These are phyloP conservation scores for Apotomis capreana DNA, from an alignment of 2,888 invertebrate species.

Conservation along the genomic window DNA sequence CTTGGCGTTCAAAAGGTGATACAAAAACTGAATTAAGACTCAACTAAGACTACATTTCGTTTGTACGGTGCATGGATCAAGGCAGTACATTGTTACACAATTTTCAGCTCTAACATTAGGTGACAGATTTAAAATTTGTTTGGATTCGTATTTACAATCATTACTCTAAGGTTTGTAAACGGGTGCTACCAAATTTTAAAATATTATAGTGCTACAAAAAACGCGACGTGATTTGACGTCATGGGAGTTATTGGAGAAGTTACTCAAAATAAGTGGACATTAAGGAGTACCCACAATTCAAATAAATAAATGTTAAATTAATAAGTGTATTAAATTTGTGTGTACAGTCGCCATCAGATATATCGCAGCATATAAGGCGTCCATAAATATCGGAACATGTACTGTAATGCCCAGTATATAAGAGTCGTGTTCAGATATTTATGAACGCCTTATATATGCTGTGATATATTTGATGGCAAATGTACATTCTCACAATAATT, in stretches of 20 bases:
- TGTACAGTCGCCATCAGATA: no score
- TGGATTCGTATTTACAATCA: conserved; percentile 19
- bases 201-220: conserved; percentile 27
- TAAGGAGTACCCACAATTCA: not conserved
- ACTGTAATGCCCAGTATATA: no score
- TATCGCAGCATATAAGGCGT: no score
- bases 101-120: conserved; percentile 12
- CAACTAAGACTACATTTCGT: not conserved
- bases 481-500: no score
- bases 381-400: no score
- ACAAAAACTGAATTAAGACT: no score
- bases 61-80: conserved; percentile 14
- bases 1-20: no score
- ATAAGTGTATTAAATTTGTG: not conserved
- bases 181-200: conserved; percentile 35
- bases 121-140: conserved; percentile 15
- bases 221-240: conserved; percentile 2
- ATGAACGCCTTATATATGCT: no score
- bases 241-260: conserved; percentile 8
- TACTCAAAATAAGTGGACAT: not conserved
- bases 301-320: no score
- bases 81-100: conserved; percentile 12
- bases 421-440: no score
- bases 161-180: conserved; percentile 29
- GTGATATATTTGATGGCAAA: no score